A percentile compares a stretch with the other conserved stretches of the same genome.
Conservation (phyloP, 2,888 invertebrate species). For the Cartodere bifasciata region DNA sequence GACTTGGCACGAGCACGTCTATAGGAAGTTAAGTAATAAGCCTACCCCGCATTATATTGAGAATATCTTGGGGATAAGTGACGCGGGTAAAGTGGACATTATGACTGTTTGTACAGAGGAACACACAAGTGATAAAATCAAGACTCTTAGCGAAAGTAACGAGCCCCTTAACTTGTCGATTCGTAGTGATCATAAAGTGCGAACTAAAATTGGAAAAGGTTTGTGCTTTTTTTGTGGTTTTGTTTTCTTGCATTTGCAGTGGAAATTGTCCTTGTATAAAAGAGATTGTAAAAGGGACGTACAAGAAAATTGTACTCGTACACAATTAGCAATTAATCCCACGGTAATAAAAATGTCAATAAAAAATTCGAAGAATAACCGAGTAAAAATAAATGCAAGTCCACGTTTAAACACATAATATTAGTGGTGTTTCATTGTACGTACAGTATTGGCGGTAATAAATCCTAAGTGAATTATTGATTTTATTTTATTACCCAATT, state of each 20-base stretch:
- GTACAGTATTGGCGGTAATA: too few relatives aligned
- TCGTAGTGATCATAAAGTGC: constrained; percentile 27
- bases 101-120: constrained; percentile 13
- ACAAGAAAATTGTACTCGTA: too few relatives aligned
- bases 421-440: too few relatives aligned
- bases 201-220: constrained; percentile 30
- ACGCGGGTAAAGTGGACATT: constrained; percentile 9
- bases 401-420: too few relatives aligned
- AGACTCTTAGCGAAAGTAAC: constrained; percentile 18
- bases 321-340: too few relatives aligned
- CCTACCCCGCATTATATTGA: constrained; percentile 82
- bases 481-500: too few relatives aligned
- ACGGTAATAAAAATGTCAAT: too few relatives aligned
- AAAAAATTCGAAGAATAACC: too few relatives aligned
- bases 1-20: constrained; percentile 84
- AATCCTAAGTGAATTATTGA: too few relatives aligned
- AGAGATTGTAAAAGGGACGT: too few relatives aligned
- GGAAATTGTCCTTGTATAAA: background rate
- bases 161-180: constrained; percentile 34
- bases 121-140: constrained; percentile 14
- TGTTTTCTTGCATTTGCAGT: background rate
- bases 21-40: constrained; percentile 65
- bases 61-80: constrained; percentile 60
- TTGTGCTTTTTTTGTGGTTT: constrained; percentile 12
- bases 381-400: too few relatives aligned